A percentile compares a stretch with the other conserved stretches of the same genome.
phyloP scores from a whole-genome alignment of 2,113 vertebrate genomes.

The Pipra filicauda region DNA sequence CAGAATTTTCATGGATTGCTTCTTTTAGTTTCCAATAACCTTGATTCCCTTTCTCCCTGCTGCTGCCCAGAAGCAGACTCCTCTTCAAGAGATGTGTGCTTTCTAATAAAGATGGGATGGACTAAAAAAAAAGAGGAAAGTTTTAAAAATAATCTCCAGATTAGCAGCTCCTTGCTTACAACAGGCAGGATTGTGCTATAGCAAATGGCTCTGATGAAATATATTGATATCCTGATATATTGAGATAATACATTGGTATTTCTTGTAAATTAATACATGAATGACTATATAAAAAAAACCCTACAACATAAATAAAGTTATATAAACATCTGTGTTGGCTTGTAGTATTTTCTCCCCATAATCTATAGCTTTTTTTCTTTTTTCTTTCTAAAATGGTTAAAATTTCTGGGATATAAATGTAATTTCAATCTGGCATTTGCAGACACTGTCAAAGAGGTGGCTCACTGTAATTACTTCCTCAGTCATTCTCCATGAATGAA shows the following conservation, averaged over 20 bases:
- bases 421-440: constrained; percentile 69
- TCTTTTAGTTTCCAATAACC: background rate
- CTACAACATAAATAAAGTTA: background rate
- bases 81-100: background rate
- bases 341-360: constrained; percentile 5
- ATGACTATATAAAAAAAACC: background rate
- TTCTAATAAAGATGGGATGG: background rate
- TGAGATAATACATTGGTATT: background rate
- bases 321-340: constrained; percentile 1
- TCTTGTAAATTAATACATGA: background rate
- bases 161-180: background rate
- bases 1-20: background rate
- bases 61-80: background rate
- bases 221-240: background rate
- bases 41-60: background rate
- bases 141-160: background rate
- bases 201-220: background rate
- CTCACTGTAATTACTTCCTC: constrained; percentile 72
- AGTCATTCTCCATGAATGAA: constrained; percentile 66
- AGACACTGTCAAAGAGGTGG: constrained; percentile 45
- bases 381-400: constrained; percentile 28
- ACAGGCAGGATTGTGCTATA: background rate
- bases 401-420: constrained; percentile 48
- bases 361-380: constrained; percentile 26
- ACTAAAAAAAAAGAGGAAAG: background rate